Evolutionary conservation across 2,113 vertebrate species (phyloP), one percentile per base, ranked within the genome.

Genomic region (Stegastes partitus): DNA sequence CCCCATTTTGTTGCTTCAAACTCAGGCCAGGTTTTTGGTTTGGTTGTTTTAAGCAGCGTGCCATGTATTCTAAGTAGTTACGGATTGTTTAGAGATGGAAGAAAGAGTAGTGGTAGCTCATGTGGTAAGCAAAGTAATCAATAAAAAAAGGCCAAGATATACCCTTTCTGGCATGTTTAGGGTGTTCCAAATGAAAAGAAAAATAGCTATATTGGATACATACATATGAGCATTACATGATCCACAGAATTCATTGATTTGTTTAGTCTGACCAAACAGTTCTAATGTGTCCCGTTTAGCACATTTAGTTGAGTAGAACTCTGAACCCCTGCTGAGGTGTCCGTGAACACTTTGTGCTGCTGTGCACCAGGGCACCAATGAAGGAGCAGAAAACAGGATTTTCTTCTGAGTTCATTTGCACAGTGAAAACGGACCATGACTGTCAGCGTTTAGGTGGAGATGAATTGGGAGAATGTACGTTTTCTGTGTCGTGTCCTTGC

Each of bases 191-290:
- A 42, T 42, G 39, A 42, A 42, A 42, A 42, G 39, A 49, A 21
- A 25, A 51, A 31, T 2, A 18, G 4, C 0, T 37, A 11, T 9
- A 22, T 16, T 15, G 4, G 2, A 53, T 0, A 14, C 42, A 25
- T 39, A 0, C 21, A 14, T 18, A 11, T 53, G 19, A 19, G 7
- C 0, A 68, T 26, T 0, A 54, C n/a, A 22, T n/a, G 50, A n/a
- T 23, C 16, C 28, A 58, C 18, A 21, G 19, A 58, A n/a, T 12
- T 37, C 3, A n/a, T 31, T 19, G 18, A 34, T 8, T 9, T 9
- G 31, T 15, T n/a, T 42, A 42, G 14, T 42, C 12, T 42, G 12
- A 15, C 39, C 4, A 12, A 14, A 7, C 3, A 47, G 18, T n/a
- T 49, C 18, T 49, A 19, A 9, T 8, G 2, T 15, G 47, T 49